Base-by-base conservation (phyloP, 2,113 vertebrate genomes). In the Lagopus leucura region DNA sequence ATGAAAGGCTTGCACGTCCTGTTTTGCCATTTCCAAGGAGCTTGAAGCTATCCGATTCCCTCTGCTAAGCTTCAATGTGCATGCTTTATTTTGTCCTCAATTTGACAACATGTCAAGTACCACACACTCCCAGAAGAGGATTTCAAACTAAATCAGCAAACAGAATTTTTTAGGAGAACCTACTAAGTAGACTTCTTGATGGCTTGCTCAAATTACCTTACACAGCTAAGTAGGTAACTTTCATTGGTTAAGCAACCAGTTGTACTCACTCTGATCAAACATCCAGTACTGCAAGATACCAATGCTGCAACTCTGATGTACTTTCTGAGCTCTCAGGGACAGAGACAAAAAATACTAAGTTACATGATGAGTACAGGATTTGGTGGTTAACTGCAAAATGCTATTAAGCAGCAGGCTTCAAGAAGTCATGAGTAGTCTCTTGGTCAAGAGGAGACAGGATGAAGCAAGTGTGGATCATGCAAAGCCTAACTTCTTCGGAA, bases 401-500 rank as follows among this genome's bases (percentile, higher is more conserved):
- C 12, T 20, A 8, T 13, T 84, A 64, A 69, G 40, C 21, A 45
- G 22, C 20, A 85, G 20, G 5, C 40, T 75, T 73, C 88, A 76
- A 61, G 57, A 87, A 63, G 19, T 80, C 45, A 30, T 22, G 5
- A 76, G 48, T 17, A 86, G 42, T 30, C 8, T 34, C 17, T 48
- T 67, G 8, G 65, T 57, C 18, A 74, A 79, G 60, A 82, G 45
- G 20, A 91, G 34, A 70, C 1, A 2, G 19, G 6, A 76, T 66
- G 32, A 58, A 54, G 30, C 40, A 79, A 45, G 40, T 88, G 73
- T 15, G 13, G 25, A 92, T 54, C 36, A 43, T 25, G 20, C 47
- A 88, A 93, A 79, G 32, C 9, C n/a, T 70, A 75, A 89, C 40
- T 65, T 66, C 27, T 79, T 73, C 71, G 27, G n/a, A 14, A 92